Base-by-base conservation (phyloP, 2,888 invertebrate species). In the Pycnomerus fuliginosus region DNA sequence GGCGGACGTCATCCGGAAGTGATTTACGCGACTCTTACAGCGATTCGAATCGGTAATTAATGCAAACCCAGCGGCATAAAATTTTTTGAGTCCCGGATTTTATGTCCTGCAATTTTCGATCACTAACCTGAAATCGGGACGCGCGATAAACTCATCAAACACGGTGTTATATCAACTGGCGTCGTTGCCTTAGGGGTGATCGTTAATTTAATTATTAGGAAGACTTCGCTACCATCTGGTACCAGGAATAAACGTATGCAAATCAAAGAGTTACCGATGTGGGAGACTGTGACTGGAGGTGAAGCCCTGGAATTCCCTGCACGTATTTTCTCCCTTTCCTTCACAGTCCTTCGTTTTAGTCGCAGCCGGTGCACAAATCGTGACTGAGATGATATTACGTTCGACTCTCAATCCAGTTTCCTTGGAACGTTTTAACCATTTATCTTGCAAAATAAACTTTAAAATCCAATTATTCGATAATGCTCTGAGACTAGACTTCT, bases 281-380 rank as follows among this genome's bases (percentile, higher is more conserved):
- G 47, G 32, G 36, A 42, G 52, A 50, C 52, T 55, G 50, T 52
- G 56, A 52, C 46, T 44, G 43, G 34, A 42, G 52, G 47, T 48
- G 48, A 39, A 46, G 40, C 35, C 38, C 48, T 50, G 52, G 49
- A 41, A 68, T 68, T 64, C 68, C 51, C 50, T 55, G 62, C 69
- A 69, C 69, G 69, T 68, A 68, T 52, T 54, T 57, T 55, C 54
- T 58, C 57, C 60, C 58, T 55, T 56, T 58, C 58, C 56, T 55
- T 56, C 57, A 53, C 52, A 53, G 50, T 58, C 59, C 56, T 53
- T 53, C 31, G 16, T 28, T 40, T 48, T 42, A 49, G 50, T 52
- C 59, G 61, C 69, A 70, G 67, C 69, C 69, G 70, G 69, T 60
- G 65, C 69, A 55, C 53, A 57, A 62, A 61, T 69, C 70, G 70